Evolutionary conservation across 2,113 vertebrate species (phyloP).

Genomic region (Condylura cristata): DNA sequence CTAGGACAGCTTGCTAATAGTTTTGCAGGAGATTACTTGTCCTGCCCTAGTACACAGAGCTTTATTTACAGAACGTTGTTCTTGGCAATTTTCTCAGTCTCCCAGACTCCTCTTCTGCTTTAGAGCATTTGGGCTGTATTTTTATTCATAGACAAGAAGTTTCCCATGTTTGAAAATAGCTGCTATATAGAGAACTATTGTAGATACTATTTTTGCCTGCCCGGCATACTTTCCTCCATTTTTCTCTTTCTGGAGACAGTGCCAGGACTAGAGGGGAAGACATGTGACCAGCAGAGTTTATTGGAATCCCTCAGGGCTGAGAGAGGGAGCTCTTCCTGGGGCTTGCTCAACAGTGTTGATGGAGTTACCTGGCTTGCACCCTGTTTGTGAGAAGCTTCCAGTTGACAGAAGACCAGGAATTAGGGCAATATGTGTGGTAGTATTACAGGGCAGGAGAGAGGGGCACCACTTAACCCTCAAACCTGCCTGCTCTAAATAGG

Average conservation of each 20-base stretch:
- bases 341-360: background rate
- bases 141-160: constrained; percentile 41
- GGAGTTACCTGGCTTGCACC: background rate
- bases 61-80: constrained; percentile 47
- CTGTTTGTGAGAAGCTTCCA: background rate
- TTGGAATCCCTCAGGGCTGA: background rate
- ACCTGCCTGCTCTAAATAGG: too few species aligned
- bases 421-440: accelerated
- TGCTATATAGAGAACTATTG: background rate
- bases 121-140: constrained; percentile 48
- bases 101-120: constrained; percentile 19
- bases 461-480: too few species aligned
- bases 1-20: background rate
- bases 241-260: background rate
- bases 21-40: background rate
- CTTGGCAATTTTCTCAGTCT: constrained; percentile 32
- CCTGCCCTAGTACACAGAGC: background rate
- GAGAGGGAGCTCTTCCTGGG: background rate
- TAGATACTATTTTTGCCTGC: background rate
- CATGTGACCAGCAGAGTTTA: background rate
- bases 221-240: background rate
- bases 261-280: background rate
- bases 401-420: background rate
- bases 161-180: constrained; percentile 59
- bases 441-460: too few species aligned